Percentiles rank a stretch among this genome's conserved stretches.
phyloP scores from a whole-genome alignment of 2,888 invertebrate species.

The Masnerella sp. region DNA sequence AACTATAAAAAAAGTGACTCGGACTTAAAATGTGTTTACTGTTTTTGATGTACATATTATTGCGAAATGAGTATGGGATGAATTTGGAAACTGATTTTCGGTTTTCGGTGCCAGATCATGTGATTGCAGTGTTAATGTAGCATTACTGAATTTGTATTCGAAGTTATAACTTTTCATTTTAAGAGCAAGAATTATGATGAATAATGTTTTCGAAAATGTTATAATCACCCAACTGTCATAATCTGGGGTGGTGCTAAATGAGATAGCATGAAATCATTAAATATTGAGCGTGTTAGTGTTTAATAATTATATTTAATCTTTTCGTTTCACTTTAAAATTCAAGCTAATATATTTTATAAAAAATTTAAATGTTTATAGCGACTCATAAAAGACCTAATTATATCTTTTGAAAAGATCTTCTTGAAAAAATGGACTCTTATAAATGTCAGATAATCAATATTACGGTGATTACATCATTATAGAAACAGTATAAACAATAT shows the following conservation, averaged over 20 bases:
- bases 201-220: slow-evolving; percentile 10
- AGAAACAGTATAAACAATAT: neutral
- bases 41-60: neutral
- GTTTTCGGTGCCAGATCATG: neutral
- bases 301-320: no score
- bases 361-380: no score
- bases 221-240: slow-evolving; percentile 47
- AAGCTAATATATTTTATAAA: no score
- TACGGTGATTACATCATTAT: no score
- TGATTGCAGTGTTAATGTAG: slow-evolving; percentile 15
- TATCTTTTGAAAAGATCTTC: no score
- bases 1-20: slow-evolving; percentile 45
- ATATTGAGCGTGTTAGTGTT: slow-evolving; percentile 19
- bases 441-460: no score
- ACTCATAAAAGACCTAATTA: no score
- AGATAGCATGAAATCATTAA: slow-evolving; percentile 11
- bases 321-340: no score
- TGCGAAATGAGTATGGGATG: no score
- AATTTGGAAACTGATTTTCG: no score
- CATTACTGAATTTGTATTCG: no score
- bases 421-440: no score
- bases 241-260: slow-evolving; percentile 30
- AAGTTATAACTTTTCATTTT: neutral
- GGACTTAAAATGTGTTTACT: slow-evolving; percentile 17
- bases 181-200: neutral